These are phyloP conservation scores for Drosophila navojoa DNA, from an alignment of 1,140 invertebrate genomes.

Conservation along the genomic window DNA sequence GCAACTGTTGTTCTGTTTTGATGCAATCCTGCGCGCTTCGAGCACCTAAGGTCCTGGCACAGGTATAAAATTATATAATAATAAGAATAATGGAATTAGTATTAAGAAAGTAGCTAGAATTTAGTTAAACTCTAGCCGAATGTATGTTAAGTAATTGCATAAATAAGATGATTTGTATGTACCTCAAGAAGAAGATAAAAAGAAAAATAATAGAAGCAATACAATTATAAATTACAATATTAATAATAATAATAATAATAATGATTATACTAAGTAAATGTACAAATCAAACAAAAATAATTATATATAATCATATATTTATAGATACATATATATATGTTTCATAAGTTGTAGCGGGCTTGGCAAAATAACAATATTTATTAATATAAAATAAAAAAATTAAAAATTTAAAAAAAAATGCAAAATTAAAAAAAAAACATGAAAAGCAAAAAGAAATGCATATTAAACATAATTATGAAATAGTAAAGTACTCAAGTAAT, in stretches of 20 bases:
- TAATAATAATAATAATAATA: no score
- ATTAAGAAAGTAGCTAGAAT: conserved; percentile 30
- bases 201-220: conserved; percentile 56
- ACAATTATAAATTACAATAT: conserved; percentile 67
- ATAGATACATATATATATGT: conserved; percentile 11
- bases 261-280: conserved; percentile 47
- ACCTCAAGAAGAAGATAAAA: conserved; percentile 62
- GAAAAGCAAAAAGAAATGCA: conserved; percentile 31
- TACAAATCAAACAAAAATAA: conserved; percentile 58
- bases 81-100: conserved; percentile 6
- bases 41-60: conserved; percentile 61
- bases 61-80: conserved; percentile 38
- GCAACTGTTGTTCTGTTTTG: conserved; percentile 84
- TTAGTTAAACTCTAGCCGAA: conserved; percentile 39
- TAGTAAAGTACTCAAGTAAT: conserved; percentile 72
- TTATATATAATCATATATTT: conserved; percentile 8
- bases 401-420: conserved; percentile 22
- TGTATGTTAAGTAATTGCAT: conserved; percentile 21
- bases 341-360: conserved; percentile 60
- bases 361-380: conserved; percentile 56
- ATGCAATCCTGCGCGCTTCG: conserved; percentile 71
- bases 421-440: conserved; percentile 5
- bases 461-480: conserved; percentile 51
- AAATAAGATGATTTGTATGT: conserved; percentile 47
- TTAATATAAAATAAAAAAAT: conserved; percentile 2